Base-by-base conservation (phyloP, 2,797 vertebrate species). In the Anisognathus igniventris region DNA sequence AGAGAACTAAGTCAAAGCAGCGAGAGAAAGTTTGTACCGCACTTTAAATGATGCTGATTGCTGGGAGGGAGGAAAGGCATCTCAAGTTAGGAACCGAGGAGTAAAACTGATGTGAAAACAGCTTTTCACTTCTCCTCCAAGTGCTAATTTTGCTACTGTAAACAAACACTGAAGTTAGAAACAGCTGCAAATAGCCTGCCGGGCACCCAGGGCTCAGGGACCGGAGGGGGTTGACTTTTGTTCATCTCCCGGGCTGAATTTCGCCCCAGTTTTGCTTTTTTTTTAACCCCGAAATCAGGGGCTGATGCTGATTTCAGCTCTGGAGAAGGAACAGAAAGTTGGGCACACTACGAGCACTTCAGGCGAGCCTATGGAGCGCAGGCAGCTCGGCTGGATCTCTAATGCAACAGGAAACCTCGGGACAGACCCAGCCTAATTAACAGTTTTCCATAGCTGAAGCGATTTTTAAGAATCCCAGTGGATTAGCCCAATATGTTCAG, bases 401-500 rank as follows among this genome's bases (percentile, higher is more conserved):
- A 37, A 53, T 96, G 96, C 96, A 96, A 88, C 95, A 97, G 96
- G 97, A 97, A 96, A 95, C 91, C 90, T 88, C 95, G 88, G 85
- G 89, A 92, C 75, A 96, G 95, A 88, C 87, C 35, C 88, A 96
- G 91, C 67, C 91, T 95, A 96, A 97, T 96, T 94, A 95, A 95
- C 70, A 94, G 61, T 96, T 97, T 97, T 96, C 90, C 88, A 96
- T 91, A 84, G 92, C 86, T 91, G 85, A 80, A 62, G 68, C 94
- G 94, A 92, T 96, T 96, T 97, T 96, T 95, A 95, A 81, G 94
- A 94, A 96, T 97, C 95, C 95, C 95, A 88, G 48, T 95, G 96
- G 97, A 91, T 95, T 95, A 95, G 89, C 95, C 86, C 75, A 93
- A 92, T 93, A 77, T 96, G 95, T 95, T 97, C 97, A 97, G 97